These are phyloP conservation scores for Seriola aureovittata DNA, from an alignment of 2,113 vertebrate species.

Conservation along the genomic window DNA sequence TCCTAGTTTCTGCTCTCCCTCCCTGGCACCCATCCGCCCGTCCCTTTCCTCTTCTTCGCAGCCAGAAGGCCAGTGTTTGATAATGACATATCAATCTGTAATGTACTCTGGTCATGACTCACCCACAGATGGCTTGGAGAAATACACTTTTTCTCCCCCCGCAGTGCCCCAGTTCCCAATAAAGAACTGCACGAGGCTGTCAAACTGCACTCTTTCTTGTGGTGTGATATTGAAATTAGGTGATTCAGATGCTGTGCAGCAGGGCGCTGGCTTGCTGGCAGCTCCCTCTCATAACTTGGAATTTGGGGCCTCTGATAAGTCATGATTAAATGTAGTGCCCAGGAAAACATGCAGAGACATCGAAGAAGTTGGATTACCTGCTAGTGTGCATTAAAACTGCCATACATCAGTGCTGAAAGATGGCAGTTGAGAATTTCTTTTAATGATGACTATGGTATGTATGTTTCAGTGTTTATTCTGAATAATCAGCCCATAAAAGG, in stretches of 20 bases:
- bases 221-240: constrained; percentile 66
- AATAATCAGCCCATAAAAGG: neutral
- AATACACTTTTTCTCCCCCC: constrained; percentile 52
- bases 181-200: constrained; percentile 67
- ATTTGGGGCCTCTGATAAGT: constrained; percentile 47
- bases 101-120: constrained; percentile 78
- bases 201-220: constrained; percentile 62
- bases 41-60: constrained; percentile 41
- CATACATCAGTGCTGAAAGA: constrained; percentile 1
- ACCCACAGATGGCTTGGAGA: constrained; percentile 71
- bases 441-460: neutral
- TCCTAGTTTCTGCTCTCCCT: constrained; percentile 47
- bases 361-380: neutral
- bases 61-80: constrained; percentile 75
- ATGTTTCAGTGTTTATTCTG: neutral
- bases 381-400: constrained; percentile 18
- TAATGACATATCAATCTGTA: constrained; percentile 80
- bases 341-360: constrained; percentile 19
- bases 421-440: neutral
- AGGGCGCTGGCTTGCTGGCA: constrained; percentile 26
- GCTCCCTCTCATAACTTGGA: constrained; percentile 62
- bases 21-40: constrained; percentile 36
- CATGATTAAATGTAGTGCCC: constrained; percentile 33
- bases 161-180: constrained; percentile 74
- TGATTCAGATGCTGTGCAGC: constrained; percentile 67